Conservation (phyloP, 2,797 vertebrate genomes). For the Enteromius trimaculatus region DNA sequence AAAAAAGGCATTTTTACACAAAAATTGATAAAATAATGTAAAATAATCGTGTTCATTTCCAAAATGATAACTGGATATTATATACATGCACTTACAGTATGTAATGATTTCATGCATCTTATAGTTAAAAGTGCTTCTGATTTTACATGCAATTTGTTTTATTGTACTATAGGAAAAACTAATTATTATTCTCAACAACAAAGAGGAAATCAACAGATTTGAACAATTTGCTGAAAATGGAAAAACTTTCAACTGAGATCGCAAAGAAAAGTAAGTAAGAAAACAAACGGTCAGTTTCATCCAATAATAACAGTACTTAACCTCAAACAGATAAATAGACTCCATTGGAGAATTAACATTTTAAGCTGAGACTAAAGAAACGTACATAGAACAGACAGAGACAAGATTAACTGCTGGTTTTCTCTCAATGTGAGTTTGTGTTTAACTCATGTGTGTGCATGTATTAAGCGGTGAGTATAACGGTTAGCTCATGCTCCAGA, state of each 20-base stretch:
- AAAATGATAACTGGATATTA: background rate
- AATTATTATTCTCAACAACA: background rate
- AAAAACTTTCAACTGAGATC: background rate
- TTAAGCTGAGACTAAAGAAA: background rate
- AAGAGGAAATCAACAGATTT: background rate
- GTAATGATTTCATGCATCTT: background rate
- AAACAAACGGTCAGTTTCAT: background rate
- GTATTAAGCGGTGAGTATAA: background rate
- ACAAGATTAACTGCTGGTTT: background rate
- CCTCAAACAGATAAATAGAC: background rate
- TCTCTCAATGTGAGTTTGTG: background rate
- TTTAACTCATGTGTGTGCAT: background rate
- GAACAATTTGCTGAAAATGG: too few relatives aligned
- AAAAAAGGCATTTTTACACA: background rate
- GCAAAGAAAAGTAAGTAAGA: too few relatives aligned
- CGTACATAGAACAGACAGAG: background rate
- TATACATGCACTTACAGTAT: background rate
- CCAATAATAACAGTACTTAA: background rate
- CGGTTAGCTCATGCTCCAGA: background rate
- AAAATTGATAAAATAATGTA: background rate
- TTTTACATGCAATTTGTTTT: background rate
- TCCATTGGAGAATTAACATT: background rate
- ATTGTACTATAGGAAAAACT: background rate
- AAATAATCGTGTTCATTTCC: too few relatives aligned
- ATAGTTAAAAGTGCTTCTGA: background rate